phyloP scores from a whole-genome alignment of 2,797 vertebrate species.

The Trachurus trachurus region DNA sequence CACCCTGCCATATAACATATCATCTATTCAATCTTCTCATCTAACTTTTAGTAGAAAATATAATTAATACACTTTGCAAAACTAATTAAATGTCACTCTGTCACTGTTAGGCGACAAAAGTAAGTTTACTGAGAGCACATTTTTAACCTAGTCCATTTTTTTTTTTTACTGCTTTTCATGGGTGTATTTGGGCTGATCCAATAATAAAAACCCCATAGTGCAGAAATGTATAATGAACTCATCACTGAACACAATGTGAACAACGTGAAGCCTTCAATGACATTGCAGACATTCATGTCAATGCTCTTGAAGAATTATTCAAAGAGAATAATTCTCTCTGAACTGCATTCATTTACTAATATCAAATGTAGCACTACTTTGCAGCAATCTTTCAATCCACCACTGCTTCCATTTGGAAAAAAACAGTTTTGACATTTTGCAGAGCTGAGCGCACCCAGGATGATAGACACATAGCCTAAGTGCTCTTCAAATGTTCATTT shows the following conservation, averaged over 20 bases:
- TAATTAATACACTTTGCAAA: background rate
- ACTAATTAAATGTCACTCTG: background rate
- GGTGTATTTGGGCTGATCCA: too few species aligned
- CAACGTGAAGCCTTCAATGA: background rate
- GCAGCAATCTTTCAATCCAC: background rate
- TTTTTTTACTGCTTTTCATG: background rate
- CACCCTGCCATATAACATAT: background rate
- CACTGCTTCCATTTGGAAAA: background rate
- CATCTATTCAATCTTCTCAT: background rate
- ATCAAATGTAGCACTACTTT: background rate
- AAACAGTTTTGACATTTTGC: constrained; percentile 17
- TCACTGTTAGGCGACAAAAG: background rate
- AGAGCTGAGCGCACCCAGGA: constrained; percentile 14
- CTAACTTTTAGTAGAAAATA: background rate
- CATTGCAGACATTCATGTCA: background rate
- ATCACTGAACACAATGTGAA: background rate
- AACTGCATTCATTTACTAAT: background rate
- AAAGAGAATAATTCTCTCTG: background rate
- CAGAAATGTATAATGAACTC: too few species aligned
- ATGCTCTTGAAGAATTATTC: background rate
- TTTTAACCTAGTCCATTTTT: background rate
- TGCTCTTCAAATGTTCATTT: constrained; percentile 54
- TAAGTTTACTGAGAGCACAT: background rate
- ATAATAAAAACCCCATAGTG: background rate
- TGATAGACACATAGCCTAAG: constrained; percentile 33